A percentile compares a stretch with the other conserved stretches of the same genome.
Conservation (phyloP, 2,888 invertebrate species). For the Melanchra persicariae region DNA sequence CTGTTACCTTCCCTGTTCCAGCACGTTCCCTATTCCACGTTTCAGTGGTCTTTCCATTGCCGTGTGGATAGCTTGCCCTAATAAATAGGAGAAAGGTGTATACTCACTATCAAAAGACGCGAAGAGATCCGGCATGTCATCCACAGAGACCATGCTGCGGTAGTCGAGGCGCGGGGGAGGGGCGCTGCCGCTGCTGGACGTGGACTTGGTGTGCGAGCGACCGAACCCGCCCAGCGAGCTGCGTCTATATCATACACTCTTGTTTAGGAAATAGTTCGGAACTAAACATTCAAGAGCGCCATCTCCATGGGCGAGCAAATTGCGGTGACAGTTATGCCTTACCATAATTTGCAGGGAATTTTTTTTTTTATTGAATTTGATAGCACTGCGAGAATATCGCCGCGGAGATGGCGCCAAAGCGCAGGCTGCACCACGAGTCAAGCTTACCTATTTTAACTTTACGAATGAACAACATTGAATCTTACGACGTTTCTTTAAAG, state of each 20-base stretch:
- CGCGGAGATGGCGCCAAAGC: not conserved
- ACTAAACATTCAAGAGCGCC: not conserved
- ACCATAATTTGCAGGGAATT: too few relatives aligned
- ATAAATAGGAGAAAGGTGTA: not conserved
- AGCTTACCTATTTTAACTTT: not conserved
- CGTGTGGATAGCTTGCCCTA: not conserved
- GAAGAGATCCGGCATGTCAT: constrained; percentile 98
- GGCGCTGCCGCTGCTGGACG: constrained; percentile 91
- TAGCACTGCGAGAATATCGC: not conserved
- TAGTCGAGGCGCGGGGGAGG: constrained; percentile 95
- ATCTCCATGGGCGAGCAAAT: not conserved
- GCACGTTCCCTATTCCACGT: too few relatives aligned
- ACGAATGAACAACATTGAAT: not conserved
- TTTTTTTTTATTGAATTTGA: too few relatives aligned
- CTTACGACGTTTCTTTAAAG: not conserved
- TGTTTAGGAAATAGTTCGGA: constrained; percentile 10
- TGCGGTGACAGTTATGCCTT: not conserved
- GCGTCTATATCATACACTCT: constrained; percentile 89
- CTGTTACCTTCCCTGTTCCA: too few relatives aligned
- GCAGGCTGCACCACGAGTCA: not conserved
- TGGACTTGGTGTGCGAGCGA: constrained; percentile 93
- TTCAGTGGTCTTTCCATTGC: too few relatives aligned
- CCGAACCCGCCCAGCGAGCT: constrained; percentile 97
- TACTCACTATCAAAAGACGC: constrained; percentile 98
- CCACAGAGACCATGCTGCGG: constrained; percentile 97